Conservation (phyloP, 2,888 invertebrate species). For the Drosophila paracracens region DNA sequence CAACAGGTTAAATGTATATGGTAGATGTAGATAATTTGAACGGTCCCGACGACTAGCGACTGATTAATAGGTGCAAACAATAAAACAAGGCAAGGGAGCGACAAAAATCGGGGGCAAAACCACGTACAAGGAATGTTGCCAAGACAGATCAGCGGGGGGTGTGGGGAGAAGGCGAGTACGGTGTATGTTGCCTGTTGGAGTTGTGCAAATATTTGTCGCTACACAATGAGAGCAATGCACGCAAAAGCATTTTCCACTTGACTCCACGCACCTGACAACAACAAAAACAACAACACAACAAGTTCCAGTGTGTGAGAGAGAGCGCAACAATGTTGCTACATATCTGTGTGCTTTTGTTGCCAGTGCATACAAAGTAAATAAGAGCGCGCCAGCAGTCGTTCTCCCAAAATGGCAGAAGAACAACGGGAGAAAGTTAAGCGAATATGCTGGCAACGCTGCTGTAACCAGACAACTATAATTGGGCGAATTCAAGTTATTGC, state of each 20-base stretch:
- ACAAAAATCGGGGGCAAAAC: conserved; percentile 42
- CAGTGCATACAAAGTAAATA: conserved; percentile 9
- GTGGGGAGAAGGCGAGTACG: not conserved
- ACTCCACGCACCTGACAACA: conserved; percentile 69
- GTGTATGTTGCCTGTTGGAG: conserved; percentile 21
- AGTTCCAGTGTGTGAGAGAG: conserved; percentile 42
- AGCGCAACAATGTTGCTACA: conserved; percentile 69
- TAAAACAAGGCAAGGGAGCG: conserved; percentile 53
- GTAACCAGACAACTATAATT: conserved; percentile 43
- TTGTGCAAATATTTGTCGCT: conserved; percentile 73
- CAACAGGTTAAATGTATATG: conserved; percentile 50
- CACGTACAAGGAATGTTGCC: conserved; percentile 42
- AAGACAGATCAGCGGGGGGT: conserved; percentile 3
- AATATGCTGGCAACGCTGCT: conserved; percentile 25
- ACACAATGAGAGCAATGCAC: conserved; percentile 77
- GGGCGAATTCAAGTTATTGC: conserved; percentile 27
- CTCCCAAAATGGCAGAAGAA: conserved; percentile 62
- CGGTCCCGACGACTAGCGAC: conserved; percentile 45
- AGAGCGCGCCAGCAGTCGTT: not conserved
- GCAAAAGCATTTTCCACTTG: conserved; percentile 77
- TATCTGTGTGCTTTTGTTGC: conserved; percentile 33
- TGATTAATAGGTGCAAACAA: conserved; percentile 74
- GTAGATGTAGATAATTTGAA: conserved; percentile 45
- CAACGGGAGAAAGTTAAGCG: conserved; percentile 63
- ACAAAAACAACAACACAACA: conserved; percentile 38